Percentiles rank a stretch among this genome's conserved stretches.
These are phyloP conservation scores for Indri indri DNA, from an alignment of 2,113 vertebrate genomes.

Conservation along the genomic window DNA sequence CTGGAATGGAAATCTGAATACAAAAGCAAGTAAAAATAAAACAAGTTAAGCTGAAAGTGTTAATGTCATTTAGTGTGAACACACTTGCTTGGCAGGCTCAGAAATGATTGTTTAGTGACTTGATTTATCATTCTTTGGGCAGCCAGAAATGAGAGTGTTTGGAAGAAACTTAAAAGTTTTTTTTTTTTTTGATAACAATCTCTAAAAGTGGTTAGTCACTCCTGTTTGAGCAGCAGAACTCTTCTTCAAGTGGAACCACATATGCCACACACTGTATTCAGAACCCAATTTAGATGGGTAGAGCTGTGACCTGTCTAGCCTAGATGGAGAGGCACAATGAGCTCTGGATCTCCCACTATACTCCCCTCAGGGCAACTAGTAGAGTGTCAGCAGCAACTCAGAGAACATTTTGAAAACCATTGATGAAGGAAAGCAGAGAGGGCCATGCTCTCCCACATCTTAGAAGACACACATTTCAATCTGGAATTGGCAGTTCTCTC, in stretches of 20 bases:
- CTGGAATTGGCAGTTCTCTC: not conserved
- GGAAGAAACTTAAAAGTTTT: not conserved
- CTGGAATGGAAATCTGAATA: constrained; percentile 39
- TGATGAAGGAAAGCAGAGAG: not conserved
- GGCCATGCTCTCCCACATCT: rapidly evolving
- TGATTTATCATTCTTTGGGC: not conserved
- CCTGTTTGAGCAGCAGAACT: not conserved
- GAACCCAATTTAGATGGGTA: not conserved
- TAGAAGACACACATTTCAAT: not conserved
- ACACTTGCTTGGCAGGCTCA: not conserved
- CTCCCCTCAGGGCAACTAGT: not conserved
- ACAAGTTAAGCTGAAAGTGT: not conserved
- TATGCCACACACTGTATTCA: not conserved
- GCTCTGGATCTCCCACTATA: not conserved
- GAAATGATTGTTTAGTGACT: not conserved
- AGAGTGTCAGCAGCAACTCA: not conserved
- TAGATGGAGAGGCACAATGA: not conserved
- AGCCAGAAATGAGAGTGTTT: not conserved
- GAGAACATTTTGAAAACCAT: not conserved
- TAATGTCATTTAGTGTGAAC: not conserved
- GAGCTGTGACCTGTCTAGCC: not conserved
- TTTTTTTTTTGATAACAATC: not conserved
- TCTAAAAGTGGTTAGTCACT: not conserved
- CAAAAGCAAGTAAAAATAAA: not conserved
- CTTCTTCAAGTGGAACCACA: not conserved